Evolutionary conservation across 2,888 invertebrate species (phyloP).

Genomic region (Villa cingulata): DNA sequence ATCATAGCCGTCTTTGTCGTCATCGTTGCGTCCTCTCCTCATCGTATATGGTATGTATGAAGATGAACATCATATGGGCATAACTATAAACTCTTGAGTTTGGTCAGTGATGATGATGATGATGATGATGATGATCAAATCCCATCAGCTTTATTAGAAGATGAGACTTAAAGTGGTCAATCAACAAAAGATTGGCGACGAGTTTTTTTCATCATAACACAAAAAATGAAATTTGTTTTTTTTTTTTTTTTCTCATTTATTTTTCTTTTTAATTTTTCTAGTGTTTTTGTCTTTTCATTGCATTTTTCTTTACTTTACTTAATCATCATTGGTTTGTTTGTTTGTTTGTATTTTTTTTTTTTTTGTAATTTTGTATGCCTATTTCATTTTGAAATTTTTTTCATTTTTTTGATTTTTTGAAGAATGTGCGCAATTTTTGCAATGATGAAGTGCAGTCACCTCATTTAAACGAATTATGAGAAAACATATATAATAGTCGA

Average conservation of each 20-base stretch:
- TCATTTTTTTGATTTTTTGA: not conserved
- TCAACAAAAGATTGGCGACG: slow-evolving; percentile 7
- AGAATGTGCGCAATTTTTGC: slow-evolving; percentile 3
- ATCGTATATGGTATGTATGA: no score
- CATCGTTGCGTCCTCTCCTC: no score
- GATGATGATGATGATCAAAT: no score
- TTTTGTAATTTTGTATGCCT: not conserved
- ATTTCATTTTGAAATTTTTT: no score
- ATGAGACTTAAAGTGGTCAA: slow-evolving; percentile 6
- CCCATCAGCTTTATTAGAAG: not conserved
- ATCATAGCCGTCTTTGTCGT: no score
- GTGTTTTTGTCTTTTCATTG: no score
- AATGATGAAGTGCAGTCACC: not conserved
- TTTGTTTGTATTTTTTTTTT: no score
- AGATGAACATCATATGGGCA: not conserved
- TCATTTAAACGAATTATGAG: not conserved
- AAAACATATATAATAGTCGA: not conserved
- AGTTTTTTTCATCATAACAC: not conserved
- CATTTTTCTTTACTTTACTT: no score
- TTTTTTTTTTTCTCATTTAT: not conserved
- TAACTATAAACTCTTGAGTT: slow-evolving; percentile 3
- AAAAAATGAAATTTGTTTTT: no score
- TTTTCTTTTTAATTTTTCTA: not conserved
- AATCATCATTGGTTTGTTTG: no score
- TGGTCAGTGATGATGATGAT: slow-evolving; percentile 9